These are phyloP conservation scores for Aurelia coerulea DNA, from an alignment of 30 jellyfish, hydroid and myxozoan species.

Conservation along the genomic window DNA sequence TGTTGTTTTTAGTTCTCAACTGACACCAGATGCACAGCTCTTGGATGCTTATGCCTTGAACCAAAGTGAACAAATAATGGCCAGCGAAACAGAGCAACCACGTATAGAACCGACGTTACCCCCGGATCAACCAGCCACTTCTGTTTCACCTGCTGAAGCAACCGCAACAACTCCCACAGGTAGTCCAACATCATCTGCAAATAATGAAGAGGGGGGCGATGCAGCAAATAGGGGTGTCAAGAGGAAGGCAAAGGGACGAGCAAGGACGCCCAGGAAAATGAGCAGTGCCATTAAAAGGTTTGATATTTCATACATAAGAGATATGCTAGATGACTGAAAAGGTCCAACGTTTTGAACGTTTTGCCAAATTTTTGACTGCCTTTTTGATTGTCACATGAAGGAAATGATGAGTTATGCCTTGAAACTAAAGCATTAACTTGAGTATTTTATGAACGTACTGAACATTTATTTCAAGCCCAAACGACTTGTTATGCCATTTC, in stretches of 20 bases:
- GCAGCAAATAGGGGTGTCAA: conserved; percentile 68
- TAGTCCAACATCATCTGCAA: conserved; percentile 59
- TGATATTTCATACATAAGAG: not conserved
- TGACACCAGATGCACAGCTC: no score
- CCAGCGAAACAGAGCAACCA: conserved; percentile 72
- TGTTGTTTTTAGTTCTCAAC: no score
- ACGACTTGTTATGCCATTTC: no score
- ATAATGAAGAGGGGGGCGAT: conserved; percentile 53
- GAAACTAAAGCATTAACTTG: no score
- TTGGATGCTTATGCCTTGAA: no score
- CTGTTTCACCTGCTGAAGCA: conserved; percentile 36
- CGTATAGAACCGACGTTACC: conserved; percentile 35
- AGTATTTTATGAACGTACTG: no score
- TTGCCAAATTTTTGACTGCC: no score
- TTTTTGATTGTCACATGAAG: no score
- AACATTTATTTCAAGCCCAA: no score
- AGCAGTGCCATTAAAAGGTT: conserved; percentile 77
- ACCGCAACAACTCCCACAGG: conserved; percentile 40
- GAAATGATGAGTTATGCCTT: no score
- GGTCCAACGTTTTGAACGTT: no score
- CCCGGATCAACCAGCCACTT: conserved; percentile 54
- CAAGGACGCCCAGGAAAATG: conserved; percentile 65
- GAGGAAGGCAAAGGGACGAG: conserved; percentile 67
- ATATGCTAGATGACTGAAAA: no score
- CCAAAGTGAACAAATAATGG: conserved; percentile 12